These are phyloP conservation scores for Pterostichus niger DNA, from an alignment of 2,888 invertebrate species.

Conservation along the genomic window DNA sequence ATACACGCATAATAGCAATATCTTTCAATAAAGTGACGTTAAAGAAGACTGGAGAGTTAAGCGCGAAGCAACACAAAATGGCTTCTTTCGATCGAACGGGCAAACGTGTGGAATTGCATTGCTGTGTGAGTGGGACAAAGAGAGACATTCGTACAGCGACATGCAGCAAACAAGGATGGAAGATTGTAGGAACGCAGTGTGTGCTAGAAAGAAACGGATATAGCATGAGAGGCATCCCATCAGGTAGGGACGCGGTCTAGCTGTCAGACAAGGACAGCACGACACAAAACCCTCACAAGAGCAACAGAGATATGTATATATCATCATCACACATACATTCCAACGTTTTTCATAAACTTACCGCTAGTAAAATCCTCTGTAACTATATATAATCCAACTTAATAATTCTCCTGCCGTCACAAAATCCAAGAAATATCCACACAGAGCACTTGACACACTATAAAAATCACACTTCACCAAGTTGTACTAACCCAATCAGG, in stretches of 20 bases:
- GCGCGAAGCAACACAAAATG: constrained; percentile 66
- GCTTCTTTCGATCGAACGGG: constrained; percentile 64
- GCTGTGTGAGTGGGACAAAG: constrained; percentile 44
- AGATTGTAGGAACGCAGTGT: constrained; percentile 36
- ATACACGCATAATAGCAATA: constrained; percentile 58
- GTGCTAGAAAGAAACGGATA: constrained; percentile 20
- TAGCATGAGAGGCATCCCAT: constrained; percentile 19
- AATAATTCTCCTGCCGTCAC: constrained; percentile 15
- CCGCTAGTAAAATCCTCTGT: constrained; percentile 48
- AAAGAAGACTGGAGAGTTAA: constrained; percentile 45
- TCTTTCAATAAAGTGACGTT: constrained; percentile 62
- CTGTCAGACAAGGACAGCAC: constrained; percentile 49
- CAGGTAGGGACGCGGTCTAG: constrained; percentile 39
- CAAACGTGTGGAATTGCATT: constrained; percentile 65
- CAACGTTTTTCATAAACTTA: constrained; percentile 59
- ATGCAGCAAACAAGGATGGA: constrained; percentile 7
- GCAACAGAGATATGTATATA: constrained; percentile 12
- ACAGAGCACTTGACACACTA: constrained; percentile 38
- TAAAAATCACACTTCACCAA: constrained; percentile 37
- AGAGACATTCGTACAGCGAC: not conserved
- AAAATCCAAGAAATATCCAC: constrained; percentile 43
- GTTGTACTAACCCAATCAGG: constrained; percentile 7
- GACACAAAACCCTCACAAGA: not conserved
- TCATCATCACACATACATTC: constrained; percentile 61
- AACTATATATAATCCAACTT: constrained; percentile 48